A percentile compares a stretch with the other conserved stretches of the same genome.
phyloP scores from a whole-genome alignment of 2,888 invertebrate genomes.

The Drosophila nigritarsus region DNA sequence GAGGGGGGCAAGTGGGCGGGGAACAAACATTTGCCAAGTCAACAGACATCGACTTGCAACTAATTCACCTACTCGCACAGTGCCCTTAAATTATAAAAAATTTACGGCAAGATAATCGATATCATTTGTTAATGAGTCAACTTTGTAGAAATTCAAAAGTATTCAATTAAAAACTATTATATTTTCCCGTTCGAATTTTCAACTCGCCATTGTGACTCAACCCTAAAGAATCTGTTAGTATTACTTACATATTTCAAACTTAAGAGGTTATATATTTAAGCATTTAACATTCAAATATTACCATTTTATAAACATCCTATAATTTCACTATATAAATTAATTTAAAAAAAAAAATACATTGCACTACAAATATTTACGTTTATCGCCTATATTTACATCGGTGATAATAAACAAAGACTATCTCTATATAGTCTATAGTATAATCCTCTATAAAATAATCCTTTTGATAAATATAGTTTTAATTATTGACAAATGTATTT shows the following conservation, averaged over 20 bases:
- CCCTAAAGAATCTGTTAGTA: too few relatives aligned
- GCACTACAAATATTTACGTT: not conserved
- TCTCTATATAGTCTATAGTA: not conserved
- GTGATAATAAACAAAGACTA: too few relatives aligned
- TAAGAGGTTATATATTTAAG: not conserved
- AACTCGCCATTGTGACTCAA: not conserved
- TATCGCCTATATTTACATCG: not conserved
- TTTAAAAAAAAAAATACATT: not conserved
- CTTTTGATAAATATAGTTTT: not conserved
- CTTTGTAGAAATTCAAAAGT: not conserved
- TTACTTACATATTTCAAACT: not conserved
- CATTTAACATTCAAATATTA: not conserved
- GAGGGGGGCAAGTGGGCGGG: conserved; percentile 49
- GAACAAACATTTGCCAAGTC: conserved; percentile 50
- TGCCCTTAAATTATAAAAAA: conserved; percentile 8
- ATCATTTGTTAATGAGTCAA: not conserved
- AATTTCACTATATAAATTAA: too few relatives aligned
- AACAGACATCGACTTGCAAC: conserved; percentile 39
- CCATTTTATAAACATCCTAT: too few relatives aligned
- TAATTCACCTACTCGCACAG: conserved; percentile 32
- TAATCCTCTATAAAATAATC: not conserved
- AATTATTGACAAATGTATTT: not conserved
- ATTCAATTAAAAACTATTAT: not conserved
- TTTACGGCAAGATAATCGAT: not conserved
- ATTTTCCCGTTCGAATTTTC: not conserved